Base-by-base conservation (phyloP, 2,113 vertebrate genomes). In the Syngnathoides biaculeatus region DNA sequence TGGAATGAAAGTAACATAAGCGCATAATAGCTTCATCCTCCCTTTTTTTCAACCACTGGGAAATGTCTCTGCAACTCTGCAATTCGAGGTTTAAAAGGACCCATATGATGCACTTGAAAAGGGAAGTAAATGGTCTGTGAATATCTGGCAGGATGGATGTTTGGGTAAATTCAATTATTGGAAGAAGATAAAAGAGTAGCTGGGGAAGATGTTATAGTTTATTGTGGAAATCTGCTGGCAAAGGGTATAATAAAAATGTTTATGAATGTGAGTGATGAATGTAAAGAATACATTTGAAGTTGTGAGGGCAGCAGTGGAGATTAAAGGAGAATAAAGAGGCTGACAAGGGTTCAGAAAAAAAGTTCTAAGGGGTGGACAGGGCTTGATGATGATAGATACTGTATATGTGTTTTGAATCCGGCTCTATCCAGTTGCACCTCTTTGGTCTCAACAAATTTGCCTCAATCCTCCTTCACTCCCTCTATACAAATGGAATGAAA, bases 241-340 rank as follows among this genome's bases (percentile, higher is more conserved):
- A 68, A 70, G 45, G 73, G 48, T 59, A 56, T 60, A 70, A 73
- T n/a, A 52, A 42, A 77, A 26, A 56, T 71, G 39, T 59, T 68
- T 75, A 82, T 70, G 64, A 73, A 56, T 59, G 68, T 72, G 81
- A 79, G 81, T 75, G 78, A 89, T 82, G 78, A 72, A 86, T 82
- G 83, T 65, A 48, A 77, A 73, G 74, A 68, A 56, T 45, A 74
- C 68, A 69, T 63, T 75, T 26, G 60, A 61, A 70, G 76, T 26
- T 0, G 19, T 65, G 42, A 63, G 72, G 20, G 48, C n/a, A 69
- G 27, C 47, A 62, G 35, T 53, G 13, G 61, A 68, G 19, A 68
- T 35, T 73, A 72, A 61, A 69, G 24, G 53, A 74, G 61, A 77
- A 43, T 30, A 42, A 47, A 63, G 67, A 73, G 64, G 61, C 60